Evolutionary conservation across 1,140 invertebrate species (phyloP), one percentile per base, ranked within the genome.

Genomic region (Pygmarrhopalites habei): DNA sequence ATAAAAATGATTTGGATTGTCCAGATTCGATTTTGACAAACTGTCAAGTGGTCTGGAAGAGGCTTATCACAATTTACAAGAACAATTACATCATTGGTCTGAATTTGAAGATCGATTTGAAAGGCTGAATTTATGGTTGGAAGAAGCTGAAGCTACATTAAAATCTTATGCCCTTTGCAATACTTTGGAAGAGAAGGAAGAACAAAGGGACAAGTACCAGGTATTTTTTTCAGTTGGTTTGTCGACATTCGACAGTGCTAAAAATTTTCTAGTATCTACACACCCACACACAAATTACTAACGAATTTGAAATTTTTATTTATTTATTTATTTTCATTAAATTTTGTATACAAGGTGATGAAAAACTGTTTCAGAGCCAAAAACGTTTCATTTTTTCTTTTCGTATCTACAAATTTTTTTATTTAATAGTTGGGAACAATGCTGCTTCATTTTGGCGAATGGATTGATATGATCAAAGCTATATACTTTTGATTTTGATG

Each of bases 81-180:
- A 90, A 67, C 84, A 87, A 60, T 81, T 96, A 39, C 83, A 87
- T 69, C 90, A 94, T 76, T 96, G 93, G 93, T 84, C 81, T 47
- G 88, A 92, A 62, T 96, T 94, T 73, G 92, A 96, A 73, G 83
- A 83, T 60, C 87, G 88, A 2, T 83, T 93, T 70, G 90, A 94
- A 67, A 81, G 85, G 43, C 77, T 96, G 29, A 81, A 91, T 44
- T 77, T 80, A 21, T 95, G 92, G 89, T 76, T 96, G 49, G 84
- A 82, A 60, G 91, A 94, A 65, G 86, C 90, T 28, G 94, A 97
- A 78, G 82, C 83, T 61, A 82, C 83, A 23, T 78, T 96, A 21
- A 95, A 95, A 75, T 92, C 90, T 71, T 95, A 92, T 73, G 81
- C 82, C 19, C 81, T 87, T 1, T 90, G 87, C 73, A 85, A 88